phyloP scores from a whole-genome alignment of 2,888 invertebrate genomes.

The Archips xylosteana region DNA sequence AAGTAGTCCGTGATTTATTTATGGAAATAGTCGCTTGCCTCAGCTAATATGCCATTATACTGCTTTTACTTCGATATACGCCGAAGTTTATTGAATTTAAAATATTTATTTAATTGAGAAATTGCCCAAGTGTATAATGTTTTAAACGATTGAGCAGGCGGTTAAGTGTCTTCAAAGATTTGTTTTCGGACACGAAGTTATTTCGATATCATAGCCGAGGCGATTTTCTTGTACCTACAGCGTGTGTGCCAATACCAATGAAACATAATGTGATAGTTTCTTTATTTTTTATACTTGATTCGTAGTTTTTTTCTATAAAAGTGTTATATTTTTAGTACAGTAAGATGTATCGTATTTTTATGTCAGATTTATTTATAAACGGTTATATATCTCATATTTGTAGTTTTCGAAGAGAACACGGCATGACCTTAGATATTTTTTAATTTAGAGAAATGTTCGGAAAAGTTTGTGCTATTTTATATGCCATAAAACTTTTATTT shows the following conservation, averaged over 20 bases:
- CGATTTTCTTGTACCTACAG: conserved; percentile 8
- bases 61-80: not conserved
- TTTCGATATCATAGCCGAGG: not conserved
- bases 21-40: not conserved
- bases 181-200: not conserved
- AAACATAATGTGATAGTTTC: conserved; percentile 41
- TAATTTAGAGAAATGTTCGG: not conserved
- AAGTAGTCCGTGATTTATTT: not conserved
- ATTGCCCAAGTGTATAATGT: not conserved
- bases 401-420: not conserved
- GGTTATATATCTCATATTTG: conserved; percentile 2
- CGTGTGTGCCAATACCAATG: conserved; percentile 41
- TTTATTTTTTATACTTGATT: conserved; percentile 32
- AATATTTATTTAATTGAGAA: not conserved
- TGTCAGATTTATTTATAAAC: not conserved
- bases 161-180: not conserved
- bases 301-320: conserved; percentile 14
- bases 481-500: not conserved
- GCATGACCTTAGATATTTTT: not conserved
- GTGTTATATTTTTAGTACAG: conserved; percentile 20
- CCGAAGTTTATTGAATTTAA: not conserved
- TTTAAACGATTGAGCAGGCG: not conserved
- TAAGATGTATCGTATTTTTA: not conserved
- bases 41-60: not conserved
- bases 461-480: not conserved